These are phyloP conservation scores for Nomia melanderi DNA, from an alignment of 1,140 invertebrate species.

Conservation along the genomic window DNA sequence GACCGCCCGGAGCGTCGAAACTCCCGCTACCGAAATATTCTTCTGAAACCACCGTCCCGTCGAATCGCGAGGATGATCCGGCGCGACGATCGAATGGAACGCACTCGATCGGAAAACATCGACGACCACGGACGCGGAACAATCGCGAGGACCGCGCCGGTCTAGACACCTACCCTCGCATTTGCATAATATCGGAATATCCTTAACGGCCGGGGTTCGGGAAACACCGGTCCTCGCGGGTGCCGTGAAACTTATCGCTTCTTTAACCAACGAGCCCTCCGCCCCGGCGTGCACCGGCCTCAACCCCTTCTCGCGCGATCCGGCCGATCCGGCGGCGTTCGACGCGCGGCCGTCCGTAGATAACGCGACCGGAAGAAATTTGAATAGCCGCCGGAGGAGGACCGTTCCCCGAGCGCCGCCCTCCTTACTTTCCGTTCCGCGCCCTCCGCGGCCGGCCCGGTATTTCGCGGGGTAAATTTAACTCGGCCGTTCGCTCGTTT, in stretches of 20 bases:
- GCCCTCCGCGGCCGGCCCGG: constrained; percentile 2
- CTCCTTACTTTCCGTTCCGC: background rate
- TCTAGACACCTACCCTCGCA: constrained; percentile 62
- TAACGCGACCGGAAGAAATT: constrained; percentile 25
- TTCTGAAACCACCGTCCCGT: too few relatives aligned
- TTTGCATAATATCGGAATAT: constrained; percentile 79
- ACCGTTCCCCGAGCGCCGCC: background rate
- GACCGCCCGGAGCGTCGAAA: too few relatives aligned
- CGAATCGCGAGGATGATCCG: constrained; percentile 53
- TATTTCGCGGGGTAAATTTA: constrained; percentile 72
- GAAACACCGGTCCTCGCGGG: constrained; percentile 65
- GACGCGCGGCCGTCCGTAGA: constrained; percentile 12
- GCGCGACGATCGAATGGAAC: constrained; percentile 7
- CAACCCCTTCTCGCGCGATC: background rate
- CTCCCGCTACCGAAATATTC: too few relatives aligned
- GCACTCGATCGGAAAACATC: too few relatives aligned
- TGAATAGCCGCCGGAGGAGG: background rate
- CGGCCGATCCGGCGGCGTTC: background rate
- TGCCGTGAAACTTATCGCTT: constrained; percentile 55
- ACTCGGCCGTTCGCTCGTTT: constrained; percentile 54
- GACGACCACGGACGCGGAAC: constrained; percentile 26
- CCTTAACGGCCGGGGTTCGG: constrained; percentile 69
- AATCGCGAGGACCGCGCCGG: constrained; percentile 18
- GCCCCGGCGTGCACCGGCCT: background rate
- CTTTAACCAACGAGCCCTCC: constrained; percentile 40